Conservation (phyloP, 2,113 vertebrate genomes). For the Anolis sagrei region DNA sequence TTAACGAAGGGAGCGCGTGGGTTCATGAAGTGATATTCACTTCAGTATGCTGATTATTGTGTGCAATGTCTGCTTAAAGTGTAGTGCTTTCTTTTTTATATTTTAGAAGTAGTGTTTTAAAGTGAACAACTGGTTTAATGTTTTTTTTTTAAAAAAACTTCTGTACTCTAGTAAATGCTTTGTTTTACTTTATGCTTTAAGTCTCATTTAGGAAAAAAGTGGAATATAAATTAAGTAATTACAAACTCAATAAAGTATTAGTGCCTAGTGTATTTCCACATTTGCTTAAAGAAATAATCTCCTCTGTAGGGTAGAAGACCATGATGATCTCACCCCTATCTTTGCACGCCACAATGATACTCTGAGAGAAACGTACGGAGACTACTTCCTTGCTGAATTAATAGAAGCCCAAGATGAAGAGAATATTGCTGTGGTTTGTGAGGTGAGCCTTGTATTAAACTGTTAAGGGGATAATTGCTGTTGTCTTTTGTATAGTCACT, state of each 20-base stretch:
- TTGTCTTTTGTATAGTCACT: neutral
- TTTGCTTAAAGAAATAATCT: conserved; percentile 18
- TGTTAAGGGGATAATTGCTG: neutral
- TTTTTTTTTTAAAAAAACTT: no score
- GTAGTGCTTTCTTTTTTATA: no score
- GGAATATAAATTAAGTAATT: no score
- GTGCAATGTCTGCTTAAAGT: no score
- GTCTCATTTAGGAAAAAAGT: no score
- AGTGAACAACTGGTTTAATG: no score
- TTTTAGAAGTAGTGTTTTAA: no score
- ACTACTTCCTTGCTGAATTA: conserved; percentile 81
- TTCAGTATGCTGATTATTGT: no score
- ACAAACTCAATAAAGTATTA: neutral
- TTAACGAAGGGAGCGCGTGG: no score
- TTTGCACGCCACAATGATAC: conserved; percentile 72
- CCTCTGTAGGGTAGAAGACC: conserved; percentile 85
- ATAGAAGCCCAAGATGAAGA: conserved; percentile 80
- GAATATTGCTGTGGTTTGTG: conserved; percentile 81
- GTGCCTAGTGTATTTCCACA: neutral
- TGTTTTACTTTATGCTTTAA: no score
- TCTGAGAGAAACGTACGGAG: conserved; percentile 66
- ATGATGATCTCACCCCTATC: conserved; percentile 83
- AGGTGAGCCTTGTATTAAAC: conserved; percentile 78
- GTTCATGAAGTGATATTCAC: no score
- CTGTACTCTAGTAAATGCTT: no score